Percentiles rank a stretch among this genome's conserved stretches.
Conservation (phyloP, 2,113 vertebrate genomes). For the Hydrochoerus hydrochaeris region DNA sequence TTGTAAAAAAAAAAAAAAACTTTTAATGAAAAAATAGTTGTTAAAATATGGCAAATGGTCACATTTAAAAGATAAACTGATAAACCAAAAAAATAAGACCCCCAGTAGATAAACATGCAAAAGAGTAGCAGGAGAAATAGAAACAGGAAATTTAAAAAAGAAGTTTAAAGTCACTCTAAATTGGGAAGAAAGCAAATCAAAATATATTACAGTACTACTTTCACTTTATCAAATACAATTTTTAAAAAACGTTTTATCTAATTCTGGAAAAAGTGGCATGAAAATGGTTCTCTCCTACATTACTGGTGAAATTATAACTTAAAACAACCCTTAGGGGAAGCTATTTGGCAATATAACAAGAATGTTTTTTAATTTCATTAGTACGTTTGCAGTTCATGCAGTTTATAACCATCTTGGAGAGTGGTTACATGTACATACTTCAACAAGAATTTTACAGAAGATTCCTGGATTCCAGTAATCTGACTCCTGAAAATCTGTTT, state of each 20-base stretch:
- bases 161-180: neutral
- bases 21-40: neutral
- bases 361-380: neutral
- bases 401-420: neutral
- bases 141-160: neutral
- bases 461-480: neutral
- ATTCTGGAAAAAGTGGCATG: neutral
- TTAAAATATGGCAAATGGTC: slow-evolving; percentile 28
- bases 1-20: neutral
- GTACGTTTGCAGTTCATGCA: neutral
- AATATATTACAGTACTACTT: slow-evolving; percentile 19
- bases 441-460: slow-evolving; percentile 30
- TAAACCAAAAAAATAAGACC: neutral
- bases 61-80: slow-evolving; percentile 29
- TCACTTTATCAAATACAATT: slow-evolving; percentile 10
- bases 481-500: slow-evolving; percentile 16
- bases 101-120: neutral
- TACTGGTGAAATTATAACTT: neutral
- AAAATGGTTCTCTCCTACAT: neutral
- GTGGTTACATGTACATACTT: neutral
- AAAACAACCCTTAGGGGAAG: slow-evolving; percentile 34
- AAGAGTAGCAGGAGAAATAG: neutral
- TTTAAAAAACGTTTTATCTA: slow-evolving; percentile 28
- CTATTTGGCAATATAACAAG: neutral
- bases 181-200: neutral